phyloP scores from a whole-genome alignment of 2,888 invertebrate species.

The Cenopis cana region DNA sequence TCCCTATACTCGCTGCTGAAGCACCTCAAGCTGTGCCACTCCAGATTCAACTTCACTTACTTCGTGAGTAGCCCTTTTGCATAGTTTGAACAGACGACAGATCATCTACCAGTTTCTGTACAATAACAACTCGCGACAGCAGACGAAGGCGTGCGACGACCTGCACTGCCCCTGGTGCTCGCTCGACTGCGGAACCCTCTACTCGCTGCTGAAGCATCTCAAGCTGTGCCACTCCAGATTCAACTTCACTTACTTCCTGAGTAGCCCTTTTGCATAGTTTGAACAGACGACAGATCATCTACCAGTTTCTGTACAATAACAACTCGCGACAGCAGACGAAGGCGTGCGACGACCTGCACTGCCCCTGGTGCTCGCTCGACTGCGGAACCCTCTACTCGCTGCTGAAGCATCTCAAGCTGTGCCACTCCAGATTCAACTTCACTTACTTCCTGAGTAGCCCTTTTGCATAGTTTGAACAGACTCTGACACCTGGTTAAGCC shows the following conservation, averaged over 20 bases:
- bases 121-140: conserved; percentile 97
- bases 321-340: conserved; percentile 98
- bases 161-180: conserved; percentile 98
- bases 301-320: conserved; percentile 98
- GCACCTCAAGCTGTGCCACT: conserved; percentile 97
- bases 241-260: conserved; percentile 95
- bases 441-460: conserved; percentile 91
- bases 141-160: conserved; percentile 97
- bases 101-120: conserved; percentile 98
- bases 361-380: conserved; percentile 98
- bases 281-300: conserved; percentile 90
- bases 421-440: conserved; percentile 97
- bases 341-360: conserved; percentile 95
- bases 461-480: conserved; percentile 50
- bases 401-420: conserved; percentile 96
- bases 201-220: conserved; percentile 96
- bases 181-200: conserved; percentile 93
- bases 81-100: conserved; percentile 82
- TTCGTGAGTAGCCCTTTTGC: conserved; percentile 85
- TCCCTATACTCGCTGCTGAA: conserved; percentile 95
- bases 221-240: conserved; percentile 97
- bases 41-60: conserved; percentile 96
- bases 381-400: conserved; percentile 94
- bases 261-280: conserved; percentile 57
- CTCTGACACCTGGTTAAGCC: too few relatives aligned